Percentiles rank a stretch among this genome's conserved stretches.
Conservation (phyloP, 2,113 vertebrate genomes). For the Siniperca knerii region DNA sequence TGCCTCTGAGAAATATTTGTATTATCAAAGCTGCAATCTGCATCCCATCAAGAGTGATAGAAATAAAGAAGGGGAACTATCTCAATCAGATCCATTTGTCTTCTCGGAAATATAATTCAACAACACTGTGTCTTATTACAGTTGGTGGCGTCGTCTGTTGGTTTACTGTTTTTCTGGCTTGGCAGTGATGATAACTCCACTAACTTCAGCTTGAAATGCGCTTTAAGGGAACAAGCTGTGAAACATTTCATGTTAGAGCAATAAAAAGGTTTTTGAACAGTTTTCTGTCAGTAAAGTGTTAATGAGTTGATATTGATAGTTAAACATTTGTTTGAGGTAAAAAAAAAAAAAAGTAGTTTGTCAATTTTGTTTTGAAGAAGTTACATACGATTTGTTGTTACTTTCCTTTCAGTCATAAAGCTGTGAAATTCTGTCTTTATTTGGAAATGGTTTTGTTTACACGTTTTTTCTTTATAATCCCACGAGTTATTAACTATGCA, state of each 20-base stretch:
- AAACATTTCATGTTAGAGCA: background rate
- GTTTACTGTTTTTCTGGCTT: too few relatives aligned
- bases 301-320: background rate
- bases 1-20: too few relatives aligned
- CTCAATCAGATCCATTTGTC: too few relatives aligned
- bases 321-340: background rate
- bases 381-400: background rate
- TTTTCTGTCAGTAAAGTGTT: background rate
- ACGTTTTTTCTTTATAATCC: background rate
- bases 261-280: too few relatives aligned
- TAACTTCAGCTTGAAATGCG: background rate
- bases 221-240: background rate
- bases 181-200: background rate
- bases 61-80: background rate
- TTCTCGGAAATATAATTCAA: too few relatives aligned
- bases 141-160: too few relatives aligned
- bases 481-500: conserved; percentile 22
- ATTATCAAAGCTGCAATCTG: too few relatives aligned
- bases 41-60: background rate
- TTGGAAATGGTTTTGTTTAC: conserved; percentile 21
- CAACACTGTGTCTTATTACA: too few relatives aligned
- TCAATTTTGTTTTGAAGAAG: background rate
- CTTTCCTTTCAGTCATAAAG: conserved; percentile 1
- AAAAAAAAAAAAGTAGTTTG: background rate
- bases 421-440: conserved; percentile 31